These are phyloP conservation scores for Yoshiicerus persimilis DNA, from an alignment of 1,140 invertebrate species.

Conservation along the genomic window DNA sequence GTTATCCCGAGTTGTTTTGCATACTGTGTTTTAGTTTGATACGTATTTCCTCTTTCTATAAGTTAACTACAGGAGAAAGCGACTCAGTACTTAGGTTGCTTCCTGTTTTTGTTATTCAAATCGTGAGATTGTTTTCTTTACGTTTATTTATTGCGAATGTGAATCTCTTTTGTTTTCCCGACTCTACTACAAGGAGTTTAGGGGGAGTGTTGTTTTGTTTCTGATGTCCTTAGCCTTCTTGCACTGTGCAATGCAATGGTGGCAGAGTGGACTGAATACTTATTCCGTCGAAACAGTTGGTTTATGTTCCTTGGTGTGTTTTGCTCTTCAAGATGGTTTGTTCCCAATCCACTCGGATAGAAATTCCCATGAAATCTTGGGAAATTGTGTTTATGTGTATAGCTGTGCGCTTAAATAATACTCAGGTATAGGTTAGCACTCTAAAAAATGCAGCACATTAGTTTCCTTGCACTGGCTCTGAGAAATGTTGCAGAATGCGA, in stretches of 20 bases:
- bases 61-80: neutral
- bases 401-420: neutral
- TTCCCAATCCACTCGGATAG: neutral
- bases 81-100: neutral
- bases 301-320: no score
- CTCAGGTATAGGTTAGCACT: neutral
- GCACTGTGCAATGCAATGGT: no score
- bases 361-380: conserved; percentile 2
- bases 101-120: neutral
- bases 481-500: conserved; percentile 5
- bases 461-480: conserved; percentile 7
- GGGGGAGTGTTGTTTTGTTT: neutral
- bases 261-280: no score
- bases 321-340: neutral
- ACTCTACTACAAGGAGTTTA: neutral
- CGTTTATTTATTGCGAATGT: conserved; percentile 1
- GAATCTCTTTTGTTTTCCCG: neutral
- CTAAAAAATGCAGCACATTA: conserved; percentile 17
- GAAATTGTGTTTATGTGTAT: neutral
- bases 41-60: no score
- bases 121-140: neutral
- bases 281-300: no score
- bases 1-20: no score
- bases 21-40: no score
- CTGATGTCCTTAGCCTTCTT: neutral